Evolutionary conservation across 2,113 vertebrate genomes (phyloP).

Genomic region (Budorcas taxicolor): DNA sequence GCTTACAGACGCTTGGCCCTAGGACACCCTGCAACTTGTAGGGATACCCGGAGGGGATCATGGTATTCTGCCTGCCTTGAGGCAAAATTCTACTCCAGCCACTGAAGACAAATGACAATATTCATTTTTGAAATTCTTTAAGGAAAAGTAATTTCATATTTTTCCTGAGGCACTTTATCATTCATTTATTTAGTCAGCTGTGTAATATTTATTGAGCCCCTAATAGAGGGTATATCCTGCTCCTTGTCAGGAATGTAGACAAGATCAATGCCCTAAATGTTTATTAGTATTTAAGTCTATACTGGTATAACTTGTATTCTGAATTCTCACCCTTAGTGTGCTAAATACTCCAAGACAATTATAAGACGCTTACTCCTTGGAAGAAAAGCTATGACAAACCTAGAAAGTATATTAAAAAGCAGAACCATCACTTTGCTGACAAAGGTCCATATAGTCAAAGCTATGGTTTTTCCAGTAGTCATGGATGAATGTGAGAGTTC

Average conservation of each 20-base stretch:
- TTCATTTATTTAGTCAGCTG: background rate
- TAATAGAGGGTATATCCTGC: background rate
- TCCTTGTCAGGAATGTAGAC: background rate
- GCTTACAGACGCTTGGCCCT: background rate
- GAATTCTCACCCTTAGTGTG: background rate
- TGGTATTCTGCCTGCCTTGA: background rate
- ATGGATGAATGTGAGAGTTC: background rate
- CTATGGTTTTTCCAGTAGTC: background rate
- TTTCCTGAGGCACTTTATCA: background rate
- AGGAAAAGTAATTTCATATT: background rate
- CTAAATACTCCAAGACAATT: background rate
- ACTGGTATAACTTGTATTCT: background rate
- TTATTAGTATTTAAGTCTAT: background rate
- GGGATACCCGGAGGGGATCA: background rate
- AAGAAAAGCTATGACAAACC: background rate
- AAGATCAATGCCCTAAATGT: background rate
- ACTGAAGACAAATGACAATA: background rate
- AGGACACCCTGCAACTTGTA: background rate
- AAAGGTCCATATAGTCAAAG: background rate
- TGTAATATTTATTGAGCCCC: background rate
- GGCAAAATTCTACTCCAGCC: background rate
- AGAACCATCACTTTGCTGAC: background rate
- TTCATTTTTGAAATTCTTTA: slow-evolving; percentile 29
- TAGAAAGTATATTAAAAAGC: background rate
- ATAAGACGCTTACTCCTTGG: background rate